A percentile compares a stretch with the other conserved stretches of the same genome.
Conservation (phyloP, 2,113 vertebrate genomes). For the Delphinapterus leucas region DNA sequence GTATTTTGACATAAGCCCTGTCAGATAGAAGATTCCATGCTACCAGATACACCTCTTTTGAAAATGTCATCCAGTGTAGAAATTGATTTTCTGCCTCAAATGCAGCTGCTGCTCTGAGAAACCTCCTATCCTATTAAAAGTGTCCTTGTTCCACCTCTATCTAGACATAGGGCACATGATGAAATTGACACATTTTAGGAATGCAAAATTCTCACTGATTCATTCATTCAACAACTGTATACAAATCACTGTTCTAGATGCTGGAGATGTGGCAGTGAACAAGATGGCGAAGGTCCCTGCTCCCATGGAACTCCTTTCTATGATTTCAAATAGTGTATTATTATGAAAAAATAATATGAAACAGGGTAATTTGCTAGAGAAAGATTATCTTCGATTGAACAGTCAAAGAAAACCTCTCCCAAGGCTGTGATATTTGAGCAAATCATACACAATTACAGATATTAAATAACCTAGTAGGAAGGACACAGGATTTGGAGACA, state of each 20-base stretch:
- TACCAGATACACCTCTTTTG: conserved; percentile 69
- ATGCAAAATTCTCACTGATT: conserved; percentile 7
- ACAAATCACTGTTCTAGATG: background rate
- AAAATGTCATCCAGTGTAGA: conserved; percentile 72
- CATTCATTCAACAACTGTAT: background rate
- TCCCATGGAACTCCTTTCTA: background rate
- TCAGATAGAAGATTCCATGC: conserved; percentile 59
- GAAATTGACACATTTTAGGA: background rate
- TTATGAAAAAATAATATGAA: background rate
- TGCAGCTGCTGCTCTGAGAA: conserved; percentile 47
- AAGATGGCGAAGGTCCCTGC: background rate
- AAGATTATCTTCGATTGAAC: background rate
- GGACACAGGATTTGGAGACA: background rate
- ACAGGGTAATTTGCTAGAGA: background rate
- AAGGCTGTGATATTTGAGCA: background rate
- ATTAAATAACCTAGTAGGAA: background rate
- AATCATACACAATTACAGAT: background rate
- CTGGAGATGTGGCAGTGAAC: background rate
- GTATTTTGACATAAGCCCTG: conserved; percentile 67
- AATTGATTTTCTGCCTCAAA: conserved; percentile 75
- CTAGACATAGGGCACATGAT: conserved; percentile 7
- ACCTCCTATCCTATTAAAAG: conserved; percentile 66
- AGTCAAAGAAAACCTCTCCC: background rate
- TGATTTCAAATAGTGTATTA: background rate
- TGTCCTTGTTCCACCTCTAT: background rate